Evolutionary conservation across 2,113 vertebrate genomes (phyloP), one percentile per base, ranked within the genome.

Genomic region (Ascaphus truei): DNA sequence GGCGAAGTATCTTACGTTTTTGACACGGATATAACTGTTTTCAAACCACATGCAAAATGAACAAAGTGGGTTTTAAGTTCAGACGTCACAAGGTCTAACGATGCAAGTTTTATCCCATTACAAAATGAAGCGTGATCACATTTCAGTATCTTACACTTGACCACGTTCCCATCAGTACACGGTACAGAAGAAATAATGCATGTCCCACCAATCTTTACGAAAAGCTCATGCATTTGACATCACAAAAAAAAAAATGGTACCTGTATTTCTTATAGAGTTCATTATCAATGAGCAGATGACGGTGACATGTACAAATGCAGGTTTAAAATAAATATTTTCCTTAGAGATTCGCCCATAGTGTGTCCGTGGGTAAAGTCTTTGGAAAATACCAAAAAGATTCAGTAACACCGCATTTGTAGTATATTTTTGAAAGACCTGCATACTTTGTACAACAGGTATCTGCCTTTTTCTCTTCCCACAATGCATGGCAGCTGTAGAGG

Each of bases 71-170:
- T n/a, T n/a, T n/a, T n/a, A n/a, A n/a, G n/a, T n/a, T n/a, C n/a
- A n/a, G n/a, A n/a, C n/a, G n/a, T n/a, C n/a, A n/a, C n/a, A n/a
- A n/a, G n/a, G n/a, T n/a, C n/a, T n/a, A n/a, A n/a, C n/a, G n/a
- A n/a, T n/a, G n/a, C n/a, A n/a, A n/a, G n/a, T n/a, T n/a, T n/a
- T n/a, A n/a, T n/a, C n/a, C n/a, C n/a, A n/a, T n/a, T n/a, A n/a
- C n/a, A n/a, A n/a, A 27, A 29, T 27, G 29, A 52, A 8, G 29
- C 12, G 12, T 23, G 56, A 30, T 51, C 15, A 60, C 43, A 51
- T 51, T 34, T 51, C 66, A 60, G 41, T 18, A 69, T 29, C 39
- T 39, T 26, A 60, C 15, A 58, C 11, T 71, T 71, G 45, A 45
- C 57, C 59, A 60, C 45, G 16, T 37, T 23, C 29, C n/a, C 33